phyloP scores from a whole-genome alignment of 2,113 vertebrate species.

The Himantopus leucocephalus region DNA sequence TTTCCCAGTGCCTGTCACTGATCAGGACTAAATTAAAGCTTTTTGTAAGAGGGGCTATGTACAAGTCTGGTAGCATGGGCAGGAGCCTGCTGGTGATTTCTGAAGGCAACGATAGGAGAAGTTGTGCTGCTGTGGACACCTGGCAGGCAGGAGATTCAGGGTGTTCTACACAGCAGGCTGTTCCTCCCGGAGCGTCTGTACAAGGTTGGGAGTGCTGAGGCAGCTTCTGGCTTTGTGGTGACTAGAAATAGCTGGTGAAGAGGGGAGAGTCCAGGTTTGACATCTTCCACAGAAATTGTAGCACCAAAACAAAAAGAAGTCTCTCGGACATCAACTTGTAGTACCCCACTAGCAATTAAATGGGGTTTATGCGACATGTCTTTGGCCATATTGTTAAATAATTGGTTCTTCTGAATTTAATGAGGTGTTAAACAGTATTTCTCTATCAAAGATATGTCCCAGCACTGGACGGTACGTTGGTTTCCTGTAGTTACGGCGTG shows the following conservation, averaged over 20 bases:
- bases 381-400: not conserved
- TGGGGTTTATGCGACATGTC: not conserved
- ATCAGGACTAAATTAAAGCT: not conserved
- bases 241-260: not conserved
- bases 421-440: not conserved
- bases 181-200: not conserved
- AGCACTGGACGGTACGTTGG: not conserved
- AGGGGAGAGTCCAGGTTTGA: not conserved
- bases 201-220: not conserved
- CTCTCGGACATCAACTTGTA: not conserved
- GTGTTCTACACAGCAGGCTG: not conserved
- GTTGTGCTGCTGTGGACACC: not conserved
- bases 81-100: not conserved
- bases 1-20: not conserved
- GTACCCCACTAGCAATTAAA: not conserved
- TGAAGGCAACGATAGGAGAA: not conserved
- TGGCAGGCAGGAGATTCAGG: not conserved
- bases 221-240: not conserved
- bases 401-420: not conserved
- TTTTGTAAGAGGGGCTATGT: not conserved
- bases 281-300: not conserved
- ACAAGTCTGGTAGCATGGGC: rapidly evolving
- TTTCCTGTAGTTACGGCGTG: not conserved
- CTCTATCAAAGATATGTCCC: not conserved
- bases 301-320: not conserved